phyloP scores from a whole-genome alignment of 2,888 invertebrate genomes.

The Idaea aversata region DNA sequence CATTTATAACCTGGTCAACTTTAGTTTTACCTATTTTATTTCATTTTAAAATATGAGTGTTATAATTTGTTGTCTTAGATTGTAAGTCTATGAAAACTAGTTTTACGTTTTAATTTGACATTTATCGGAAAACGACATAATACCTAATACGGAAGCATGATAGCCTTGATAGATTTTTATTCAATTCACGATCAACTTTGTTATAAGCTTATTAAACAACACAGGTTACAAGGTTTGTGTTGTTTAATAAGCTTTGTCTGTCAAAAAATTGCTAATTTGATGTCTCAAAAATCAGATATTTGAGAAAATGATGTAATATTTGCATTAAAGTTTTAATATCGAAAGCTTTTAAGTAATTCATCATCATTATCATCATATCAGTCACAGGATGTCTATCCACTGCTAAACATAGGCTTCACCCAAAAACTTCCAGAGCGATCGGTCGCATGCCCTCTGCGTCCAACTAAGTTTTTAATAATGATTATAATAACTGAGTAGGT shows the following conservation, averaged over 20 bases:
- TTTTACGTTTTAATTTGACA: constrained; percentile 15
- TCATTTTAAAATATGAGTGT: neutral
- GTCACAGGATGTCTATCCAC: too few relatives aligned
- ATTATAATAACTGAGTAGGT: neutral
- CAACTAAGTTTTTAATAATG: neutral
- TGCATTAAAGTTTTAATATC: too few relatives aligned
- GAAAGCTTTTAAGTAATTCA: too few relatives aligned
- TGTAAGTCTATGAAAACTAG: neutral
- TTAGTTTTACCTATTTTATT: neutral
- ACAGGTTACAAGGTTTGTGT: too few relatives aligned
- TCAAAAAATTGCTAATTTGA: neutral
- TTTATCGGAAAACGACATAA: constrained; percentile 22
- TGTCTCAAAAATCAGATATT: neutral
- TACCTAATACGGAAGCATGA: constrained; percentile 36
- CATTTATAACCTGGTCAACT: constrained; percentile 18
- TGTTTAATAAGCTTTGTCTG: neutral
- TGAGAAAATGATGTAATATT: too few relatives aligned
- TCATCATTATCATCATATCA: too few relatives aligned
- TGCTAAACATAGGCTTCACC: too few relatives aligned
- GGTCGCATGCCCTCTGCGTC: too few relatives aligned
- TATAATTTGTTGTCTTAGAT: neutral
- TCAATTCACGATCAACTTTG: constrained; percentile 28
- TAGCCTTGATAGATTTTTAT: constrained; percentile 41
- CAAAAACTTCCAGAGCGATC: too few relatives aligned
- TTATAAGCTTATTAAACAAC: neutral